Base-by-base conservation (phyloP, 1,140 invertebrate species). In the Cyclargus thomasi region DNA sequence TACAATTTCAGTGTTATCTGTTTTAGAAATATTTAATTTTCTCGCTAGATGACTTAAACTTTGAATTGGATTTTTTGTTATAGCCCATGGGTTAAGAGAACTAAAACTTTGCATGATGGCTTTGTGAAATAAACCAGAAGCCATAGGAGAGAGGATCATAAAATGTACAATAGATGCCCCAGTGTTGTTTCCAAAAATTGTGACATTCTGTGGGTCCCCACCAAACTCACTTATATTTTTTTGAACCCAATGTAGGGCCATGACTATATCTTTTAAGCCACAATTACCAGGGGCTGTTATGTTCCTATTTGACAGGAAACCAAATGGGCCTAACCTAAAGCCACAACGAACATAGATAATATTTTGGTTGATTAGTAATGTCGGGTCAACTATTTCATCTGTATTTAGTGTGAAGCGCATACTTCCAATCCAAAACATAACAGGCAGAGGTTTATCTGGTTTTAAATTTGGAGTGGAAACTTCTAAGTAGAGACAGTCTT, bases 221-320 rank as follows among this genome's bases (percentile, higher is more conserved):
- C 92, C 90, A 81, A 95, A 94, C 21, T 69, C 55, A 36, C 63
- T 70, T 55, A 94, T 94, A 75, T 94, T 94, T 64, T 87, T 88
- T 77, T 92, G 88, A 14, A 94, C 83, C 92, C 93, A 95, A 82
- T 92, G 89, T 62, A 95, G 72, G 2, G 92, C 92, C 70, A 92
- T 72, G 2, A 92, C 79, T 79, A 94, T 91, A 77, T 95, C 94
- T 84, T 93, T 93, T 64, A 94, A 71, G 7, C 93, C 93, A 81
- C 88, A 91, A 81, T 94, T 94, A 39, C 94, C 93, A 11, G 91
- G 86, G 10, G 91, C 89, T 36, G 72, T 74, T 35, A 83, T 79
- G 17, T 88, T 84, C 72, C 85, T 83, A 2, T 81, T 78, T 17
- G 88, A 86, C 20, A 90, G 72, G 74, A 90, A 88, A 47, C 88